Evolutionary conservation across 1,140 invertebrate species (phyloP).

Genomic region (Caenorhabditis briggsae): DNA sequence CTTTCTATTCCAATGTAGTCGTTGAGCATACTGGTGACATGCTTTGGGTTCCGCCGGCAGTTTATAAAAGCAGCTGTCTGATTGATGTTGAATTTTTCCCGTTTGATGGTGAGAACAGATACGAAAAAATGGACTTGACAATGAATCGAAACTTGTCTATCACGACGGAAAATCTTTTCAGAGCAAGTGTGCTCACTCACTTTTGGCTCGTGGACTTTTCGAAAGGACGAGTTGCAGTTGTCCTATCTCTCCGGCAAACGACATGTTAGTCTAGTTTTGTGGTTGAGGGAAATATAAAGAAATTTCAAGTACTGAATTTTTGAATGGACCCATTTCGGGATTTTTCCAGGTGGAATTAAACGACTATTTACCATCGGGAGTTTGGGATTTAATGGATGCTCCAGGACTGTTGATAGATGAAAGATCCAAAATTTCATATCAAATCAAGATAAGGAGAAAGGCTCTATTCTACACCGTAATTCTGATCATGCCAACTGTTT

Average conservation of each 20-base stretch:
- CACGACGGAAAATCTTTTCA: conserved; percentile 17
- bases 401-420: conserved; percentile 84
- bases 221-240: conserved; percentile 83
- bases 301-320: no score
- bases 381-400: conserved; percentile 98
- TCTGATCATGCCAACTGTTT: conserved; percentile 95
- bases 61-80: conserved; percentile 92
- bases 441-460: conserved; percentile 82
- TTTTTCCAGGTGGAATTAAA: conserved; percentile 87
- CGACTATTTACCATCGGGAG: conserved; percentile 91
- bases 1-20: conserved; percentile 94
- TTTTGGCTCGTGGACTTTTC: conserved; percentile 99
- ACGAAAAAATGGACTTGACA: conserved; percentile 58
- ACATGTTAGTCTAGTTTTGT: conserved; percentile 79
- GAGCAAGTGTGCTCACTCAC: conserved; percentile 97
- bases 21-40: conserved; percentile 90
- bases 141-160: conserved; percentile 29
- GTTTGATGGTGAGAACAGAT: conserved; percentile 84
- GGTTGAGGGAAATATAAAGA: neutral
- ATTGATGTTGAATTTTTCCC: conserved; percentile 91
- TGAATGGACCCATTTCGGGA: neutral
- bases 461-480: conserved; percentile 99
- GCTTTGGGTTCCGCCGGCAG: conserved; percentile 88
- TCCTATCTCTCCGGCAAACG: conserved; percentile 71
- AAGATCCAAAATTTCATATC: conserved; percentile 74